Evolutionary conservation across 1,140 invertebrate genomes (phyloP), one percentile per base, ranked within the genome.

Genomic region (Atopsyche davidsoni): DNA sequence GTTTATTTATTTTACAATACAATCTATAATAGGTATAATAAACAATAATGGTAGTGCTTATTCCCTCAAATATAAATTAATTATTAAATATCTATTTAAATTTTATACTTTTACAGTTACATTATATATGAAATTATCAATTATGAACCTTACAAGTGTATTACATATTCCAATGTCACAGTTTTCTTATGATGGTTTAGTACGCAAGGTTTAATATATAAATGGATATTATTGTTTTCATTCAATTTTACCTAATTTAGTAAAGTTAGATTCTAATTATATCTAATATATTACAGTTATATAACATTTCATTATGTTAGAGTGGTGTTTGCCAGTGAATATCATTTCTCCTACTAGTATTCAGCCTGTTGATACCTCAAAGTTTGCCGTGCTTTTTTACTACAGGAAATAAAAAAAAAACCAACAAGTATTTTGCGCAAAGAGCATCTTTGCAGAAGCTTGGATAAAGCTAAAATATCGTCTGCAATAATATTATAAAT

Each of bases 1-100:
- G 68, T 73, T 72, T 69, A 70, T 72, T 66, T 70, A 72, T 68
- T 70, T 68, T 73, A 73, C 70, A 70, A 65, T 72, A 73, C 70
- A 72, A 70, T 71, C 68, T 67, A 72, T 69, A 70, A 68, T 70
- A 72, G 65, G 66, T 63, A 62, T 70, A 68, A 71, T 69, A 70
- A 57, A 57, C 47, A 57, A 57, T 53, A 57, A 41, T 48, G 32
- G 49, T 47, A 57, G 51, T 57, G 51, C 51, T 53, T 53, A 57
- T 52, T 46, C 46, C 51, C 35, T 53, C 46, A 31, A 21, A 49
- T 38, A 48, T 25, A 54, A 57, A 50, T 51, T 49, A 57, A 39
- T 49, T 53, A 53, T 57, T 48, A 53, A 53, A 57, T 57, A 57
- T 53, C 50, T 53, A 57, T 49, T 18, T 50, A 32, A 51, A 47